Conservation (phyloP, 2,113 vertebrate species). For the Vulpes lagopus region DNA sequence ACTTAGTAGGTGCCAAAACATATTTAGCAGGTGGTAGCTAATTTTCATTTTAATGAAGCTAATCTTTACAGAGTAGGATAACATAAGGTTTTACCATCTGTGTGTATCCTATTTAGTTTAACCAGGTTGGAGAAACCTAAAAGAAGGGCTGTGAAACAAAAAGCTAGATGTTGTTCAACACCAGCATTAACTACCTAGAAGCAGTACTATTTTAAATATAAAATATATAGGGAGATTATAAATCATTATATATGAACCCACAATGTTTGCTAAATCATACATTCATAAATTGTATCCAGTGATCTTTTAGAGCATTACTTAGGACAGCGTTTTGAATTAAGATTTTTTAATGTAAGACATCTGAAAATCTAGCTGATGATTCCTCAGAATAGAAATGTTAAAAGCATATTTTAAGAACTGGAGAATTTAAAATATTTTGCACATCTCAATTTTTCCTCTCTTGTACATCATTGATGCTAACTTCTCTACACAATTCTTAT, state of each 20-base stretch:
- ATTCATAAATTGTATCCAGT: neutral
- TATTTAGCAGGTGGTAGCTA: slow-evolving; percentile 78
- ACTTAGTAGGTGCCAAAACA: slow-evolving; percentile 77
- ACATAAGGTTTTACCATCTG: slow-evolving; percentile 84
- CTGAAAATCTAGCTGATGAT: neutral
- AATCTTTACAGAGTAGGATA: slow-evolving; percentile 76
- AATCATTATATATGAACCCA: neutral
- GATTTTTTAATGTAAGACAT: neutral
- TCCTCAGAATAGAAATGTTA: neutral
- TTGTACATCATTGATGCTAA: neutral
- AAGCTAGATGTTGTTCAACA: slow-evolving; percentile 72
- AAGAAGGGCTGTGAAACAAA: slow-evolving; percentile 63
- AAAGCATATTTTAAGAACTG: neutral
- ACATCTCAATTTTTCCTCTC: neutral
- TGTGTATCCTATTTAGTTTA: slow-evolving; percentile 78
- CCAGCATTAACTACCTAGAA: slow-evolving; percentile 50
- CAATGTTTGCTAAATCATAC: neutral
- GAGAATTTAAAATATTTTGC: neutral
- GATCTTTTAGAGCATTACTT: neutral
- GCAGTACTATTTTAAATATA: neutral
- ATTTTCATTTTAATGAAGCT: slow-evolving; percentile 83
- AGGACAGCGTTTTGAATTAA: neutral
- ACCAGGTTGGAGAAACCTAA: slow-evolving; percentile 69
- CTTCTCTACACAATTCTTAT: neutral
- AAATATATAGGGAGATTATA: neutral